Percentiles rank a stretch among this genome's conserved stretches.
These are phyloP conservation scores for Neria commutata DNA, from an alignment of 2,888 invertebrate genomes.

Conservation along the genomic window DNA sequence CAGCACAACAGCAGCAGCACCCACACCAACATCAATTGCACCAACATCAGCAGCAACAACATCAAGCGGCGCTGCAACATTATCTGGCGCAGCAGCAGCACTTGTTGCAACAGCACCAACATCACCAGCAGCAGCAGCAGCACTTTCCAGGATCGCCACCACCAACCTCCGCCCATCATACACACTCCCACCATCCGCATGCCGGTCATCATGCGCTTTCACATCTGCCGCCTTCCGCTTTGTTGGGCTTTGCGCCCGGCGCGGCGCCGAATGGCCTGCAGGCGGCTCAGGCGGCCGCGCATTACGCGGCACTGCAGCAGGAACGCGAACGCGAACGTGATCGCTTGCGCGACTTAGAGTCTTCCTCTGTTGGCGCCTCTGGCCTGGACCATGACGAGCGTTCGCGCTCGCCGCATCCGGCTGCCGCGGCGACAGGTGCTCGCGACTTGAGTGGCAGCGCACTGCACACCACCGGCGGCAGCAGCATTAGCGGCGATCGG, in stretches of 20 bases:
- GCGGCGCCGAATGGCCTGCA: slow-evolving; percentile 28
- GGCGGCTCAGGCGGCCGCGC: slow-evolving; percentile 32
- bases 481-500: slow-evolving; percentile 58
- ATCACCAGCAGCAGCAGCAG: slow-evolving; percentile 40
- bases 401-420: slow-evolving; percentile 56
- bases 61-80: slow-evolving; percentile 51
- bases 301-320: slow-evolving; percentile 40
- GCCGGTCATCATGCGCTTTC: slow-evolving; percentile 48
- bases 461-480: slow-evolving; percentile 27
- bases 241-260: slow-evolving; percentile 29
- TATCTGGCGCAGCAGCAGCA: slow-evolving; percentile 52
- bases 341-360: slow-evolving; percentile 42
- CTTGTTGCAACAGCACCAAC: slow-evolving; percentile 39
- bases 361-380: slow-evolving; percentile 12
- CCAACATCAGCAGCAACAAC: slow-evolving; percentile 39
- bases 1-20: slow-evolving; percentile 32
- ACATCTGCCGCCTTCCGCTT: slow-evolving; percentile 35
- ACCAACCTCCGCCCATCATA: slow-evolving; percentile 18
- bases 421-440: slow-evolving; percentile 32
- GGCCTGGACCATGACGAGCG: slow-evolving; percentile 52
- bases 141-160: slow-evolving; percentile 25
- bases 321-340: slow-evolving; percentile 43
- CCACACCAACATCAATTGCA: slow-evolving; percentile 37
- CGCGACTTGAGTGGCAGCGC: slow-evolving; percentile 44
- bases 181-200: slow-evolving; percentile 32